Conservation (phyloP, 1,140 invertebrate species). For the Aphelinus certus region DNA sequence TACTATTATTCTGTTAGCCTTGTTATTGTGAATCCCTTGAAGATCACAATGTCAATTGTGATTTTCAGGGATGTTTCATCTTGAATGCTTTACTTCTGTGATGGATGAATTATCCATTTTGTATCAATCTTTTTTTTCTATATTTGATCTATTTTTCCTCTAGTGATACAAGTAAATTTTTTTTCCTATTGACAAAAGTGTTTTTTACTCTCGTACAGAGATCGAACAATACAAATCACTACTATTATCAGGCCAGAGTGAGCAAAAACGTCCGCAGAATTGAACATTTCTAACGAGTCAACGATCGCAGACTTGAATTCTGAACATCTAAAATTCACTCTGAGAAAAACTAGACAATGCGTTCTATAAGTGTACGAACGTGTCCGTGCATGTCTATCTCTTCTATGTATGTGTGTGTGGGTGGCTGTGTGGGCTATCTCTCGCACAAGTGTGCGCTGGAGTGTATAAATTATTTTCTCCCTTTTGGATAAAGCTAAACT, state of each 20-base stretch:
- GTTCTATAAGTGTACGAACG: slow-evolving; percentile 4
- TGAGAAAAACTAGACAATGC: neutral
- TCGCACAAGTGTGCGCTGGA: slow-evolving; percentile 5
- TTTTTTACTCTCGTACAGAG: no score
- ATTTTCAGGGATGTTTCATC: no score
- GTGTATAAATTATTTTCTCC: slow-evolving; percentile 19
- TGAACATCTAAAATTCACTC: neutral
- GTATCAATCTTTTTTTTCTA: slow-evolving; percentile 23
- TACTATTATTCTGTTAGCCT: slow-evolving; percentile 43
- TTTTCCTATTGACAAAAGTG: slow-evolving; percentile 15
- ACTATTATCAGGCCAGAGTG: no score
- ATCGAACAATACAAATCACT: no score
- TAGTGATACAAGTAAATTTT: slow-evolving; percentile 17
- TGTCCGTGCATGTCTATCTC: neutral
- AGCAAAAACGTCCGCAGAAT: no score
- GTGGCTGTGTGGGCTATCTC: no score
- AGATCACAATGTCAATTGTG: no score
- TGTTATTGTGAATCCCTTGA: slow-evolving; percentile 51
- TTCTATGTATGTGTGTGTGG: slow-evolving; percentile 11
- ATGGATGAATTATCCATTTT: slow-evolving; percentile 14
- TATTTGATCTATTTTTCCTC: slow-evolving; percentile 12
- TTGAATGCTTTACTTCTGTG: neutral
- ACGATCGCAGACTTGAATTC: neutral
- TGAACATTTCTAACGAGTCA: neutral
- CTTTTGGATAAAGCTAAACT: neutral